These are phyloP conservation scores for Dynastes grantii DNA, from an alignment of 2,888 invertebrate species.

Conservation along the genomic window DNA sequence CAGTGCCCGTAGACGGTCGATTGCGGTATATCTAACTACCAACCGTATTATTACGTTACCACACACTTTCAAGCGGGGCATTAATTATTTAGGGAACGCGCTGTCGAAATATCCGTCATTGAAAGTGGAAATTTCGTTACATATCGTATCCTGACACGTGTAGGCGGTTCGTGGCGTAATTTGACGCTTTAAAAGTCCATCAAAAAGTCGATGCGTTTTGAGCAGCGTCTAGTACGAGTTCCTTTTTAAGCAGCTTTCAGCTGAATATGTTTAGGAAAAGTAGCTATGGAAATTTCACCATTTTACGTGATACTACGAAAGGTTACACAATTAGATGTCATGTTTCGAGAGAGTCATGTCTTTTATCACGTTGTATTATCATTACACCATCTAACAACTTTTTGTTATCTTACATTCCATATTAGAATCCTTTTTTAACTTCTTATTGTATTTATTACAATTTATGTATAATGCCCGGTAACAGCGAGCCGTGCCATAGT, in stretches of 20 bases:
- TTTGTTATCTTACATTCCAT: no score
- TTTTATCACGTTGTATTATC: no score
- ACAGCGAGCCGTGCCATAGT: no score
- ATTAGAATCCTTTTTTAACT: no score
- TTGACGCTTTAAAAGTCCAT: not conserved
- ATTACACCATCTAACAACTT: no score
- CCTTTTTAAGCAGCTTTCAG: no score
- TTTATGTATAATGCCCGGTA: no score
- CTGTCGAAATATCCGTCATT: slow-evolving; percentile 40
- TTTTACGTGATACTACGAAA: no score
- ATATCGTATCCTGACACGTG: slow-evolving; percentile 39
- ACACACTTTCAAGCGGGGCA: slow-evolving; percentile 17
- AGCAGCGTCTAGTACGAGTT: not conserved
- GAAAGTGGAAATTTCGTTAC: slow-evolving; percentile 42
- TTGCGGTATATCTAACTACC: slow-evolving; percentile 30
- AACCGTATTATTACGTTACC: slow-evolving; percentile 15
- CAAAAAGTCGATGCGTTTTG: not conserved
- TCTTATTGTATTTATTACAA: no score
- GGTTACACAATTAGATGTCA: no score
- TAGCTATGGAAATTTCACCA: no score
- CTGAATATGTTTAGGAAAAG: not conserved
- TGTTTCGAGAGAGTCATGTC: no score
- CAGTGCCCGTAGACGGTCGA: not conserved
- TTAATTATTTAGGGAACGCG: slow-evolving; percentile 38
- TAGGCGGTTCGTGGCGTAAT: slow-evolving; percentile 17